Evolutionary conservation across 92 coral and sea anemone genomes (phyloP).

Genomic region (Parazoanthus darwini): DNA sequence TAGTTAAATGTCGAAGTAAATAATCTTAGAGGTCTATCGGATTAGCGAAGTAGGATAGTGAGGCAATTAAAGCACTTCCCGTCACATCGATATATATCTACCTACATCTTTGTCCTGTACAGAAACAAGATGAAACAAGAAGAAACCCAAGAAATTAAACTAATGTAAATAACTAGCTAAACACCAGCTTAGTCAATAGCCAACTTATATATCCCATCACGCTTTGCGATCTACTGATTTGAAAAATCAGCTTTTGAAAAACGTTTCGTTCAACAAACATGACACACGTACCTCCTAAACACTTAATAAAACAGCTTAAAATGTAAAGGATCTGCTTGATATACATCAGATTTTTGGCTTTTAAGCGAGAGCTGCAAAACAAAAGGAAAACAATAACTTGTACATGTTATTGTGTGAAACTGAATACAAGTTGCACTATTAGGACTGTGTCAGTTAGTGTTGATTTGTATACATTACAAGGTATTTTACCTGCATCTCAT

Average conservation of each 20-base stretch:
- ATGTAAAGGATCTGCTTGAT: conserved; percentile 86
- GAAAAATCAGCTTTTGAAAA: background rate
- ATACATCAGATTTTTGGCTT: conserved; percentile 95
- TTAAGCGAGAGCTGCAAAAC: conserved; percentile 77
- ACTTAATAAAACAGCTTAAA: conserved; percentile 61
- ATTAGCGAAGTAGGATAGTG: background rate
- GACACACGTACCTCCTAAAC: conserved; percentile 71
- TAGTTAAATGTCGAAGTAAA: too few relatives aligned
- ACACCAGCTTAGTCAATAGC: background rate
- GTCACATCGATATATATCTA: background rate
- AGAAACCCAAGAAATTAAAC: background rate
- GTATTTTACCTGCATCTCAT: too few relatives aligned
- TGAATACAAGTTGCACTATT: too few relatives aligned
- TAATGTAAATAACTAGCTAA: background rate
- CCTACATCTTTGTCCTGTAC: too few relatives aligned
- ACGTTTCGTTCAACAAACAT: too few relatives aligned
- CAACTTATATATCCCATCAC: background rate
- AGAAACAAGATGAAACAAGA: too few relatives aligned
- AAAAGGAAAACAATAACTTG: background rate
- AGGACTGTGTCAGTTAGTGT: too few relatives aligned
- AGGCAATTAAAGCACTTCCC: background rate
- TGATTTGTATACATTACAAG: too few relatives aligned
- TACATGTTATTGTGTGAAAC: too few relatives aligned
- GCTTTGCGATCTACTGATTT: background rate
- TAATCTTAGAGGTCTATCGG: too few relatives aligned